phyloP scores from a whole-genome alignment of 2,797 vertebrate species.

The Mormyrus hasselquistii region DNA sequence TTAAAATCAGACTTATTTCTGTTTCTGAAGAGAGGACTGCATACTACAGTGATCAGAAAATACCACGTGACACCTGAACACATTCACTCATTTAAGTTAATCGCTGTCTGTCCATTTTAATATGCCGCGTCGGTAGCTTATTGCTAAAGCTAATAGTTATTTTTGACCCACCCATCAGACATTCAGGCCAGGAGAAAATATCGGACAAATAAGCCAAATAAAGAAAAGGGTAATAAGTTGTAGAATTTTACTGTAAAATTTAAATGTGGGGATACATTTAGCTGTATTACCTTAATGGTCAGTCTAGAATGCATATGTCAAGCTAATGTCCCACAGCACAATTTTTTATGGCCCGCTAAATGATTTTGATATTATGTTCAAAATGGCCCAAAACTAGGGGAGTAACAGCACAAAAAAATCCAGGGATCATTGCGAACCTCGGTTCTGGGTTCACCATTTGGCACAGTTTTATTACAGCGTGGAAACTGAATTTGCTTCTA shows the following conservation, averaged over 20 bases:
- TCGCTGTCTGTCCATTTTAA: background rate
- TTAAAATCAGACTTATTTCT: background rate
- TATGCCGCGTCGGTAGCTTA: background rate
- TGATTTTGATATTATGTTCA: background rate
- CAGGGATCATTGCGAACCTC: background rate
- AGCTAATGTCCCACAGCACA: background rate
- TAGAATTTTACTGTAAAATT: background rate
- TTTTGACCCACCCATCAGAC: background rate
- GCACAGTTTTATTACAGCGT: background rate
- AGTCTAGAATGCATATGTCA: background rate
- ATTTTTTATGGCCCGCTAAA: background rate
- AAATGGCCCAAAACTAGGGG: background rate
- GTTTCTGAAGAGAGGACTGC: background rate
- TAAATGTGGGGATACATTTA: background rate
- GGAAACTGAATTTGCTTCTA: background rate
- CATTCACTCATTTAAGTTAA: background rate
- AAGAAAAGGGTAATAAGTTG: background rate
- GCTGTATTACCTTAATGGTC: background rate
- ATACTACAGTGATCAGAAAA: background rate
- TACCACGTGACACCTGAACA: background rate
- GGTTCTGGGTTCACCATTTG: background rate
- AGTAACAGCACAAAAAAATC: background rate
- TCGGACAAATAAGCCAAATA: background rate
- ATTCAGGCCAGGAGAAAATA: background rate
- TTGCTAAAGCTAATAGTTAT: background rate